Evolutionary conservation across 2,888 invertebrate species (phyloP).

Genomic region (Drosophila planitibia): DNA sequence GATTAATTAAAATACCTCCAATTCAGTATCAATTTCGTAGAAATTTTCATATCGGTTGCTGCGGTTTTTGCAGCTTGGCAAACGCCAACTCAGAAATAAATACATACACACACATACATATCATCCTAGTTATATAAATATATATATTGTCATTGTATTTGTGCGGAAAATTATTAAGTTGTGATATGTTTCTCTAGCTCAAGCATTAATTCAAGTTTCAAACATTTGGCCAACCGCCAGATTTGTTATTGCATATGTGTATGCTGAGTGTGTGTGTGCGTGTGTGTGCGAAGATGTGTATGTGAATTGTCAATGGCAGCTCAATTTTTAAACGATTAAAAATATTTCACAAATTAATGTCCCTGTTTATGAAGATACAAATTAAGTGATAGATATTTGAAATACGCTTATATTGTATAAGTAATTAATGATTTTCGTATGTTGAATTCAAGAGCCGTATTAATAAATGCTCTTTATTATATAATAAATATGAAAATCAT

Average conservation of each 20-base stretch:
- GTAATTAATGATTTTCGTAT: not conserved
- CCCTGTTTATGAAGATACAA: not conserved
- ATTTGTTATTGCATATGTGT: constrained; percentile 16
- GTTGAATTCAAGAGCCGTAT: not conserved
- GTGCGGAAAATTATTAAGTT: constrained; percentile 21
- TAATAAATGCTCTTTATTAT: not conserved
- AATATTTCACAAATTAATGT: constrained; percentile 15
- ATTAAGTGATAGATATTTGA: not conserved
- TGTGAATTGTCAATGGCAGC: not conserved
- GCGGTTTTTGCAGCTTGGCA: constrained; percentile 37
- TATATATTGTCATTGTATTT: constrained; percentile 15
- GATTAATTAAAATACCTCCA: constrained; percentile 28
- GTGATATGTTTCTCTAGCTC: constrained; percentile 17
- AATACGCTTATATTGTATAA: no score
- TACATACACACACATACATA: constrained; percentile 1
- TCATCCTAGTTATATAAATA: not conserved
- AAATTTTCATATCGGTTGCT: constrained; percentile 29
- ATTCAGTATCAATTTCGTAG: constrained; percentile 31
- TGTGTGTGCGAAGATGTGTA: not conserved
- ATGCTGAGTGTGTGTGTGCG: not conserved
- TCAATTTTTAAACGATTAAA: not conserved
- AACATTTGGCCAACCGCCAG: constrained; percentile 51
- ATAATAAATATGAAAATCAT: not conserved
- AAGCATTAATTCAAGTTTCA: constrained; percentile 38
- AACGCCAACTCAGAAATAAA: not conserved